Evolutionary conservation across 2,797 vertebrate genomes (phyloP), one percentile per base, ranked within the genome.

Genomic region (Anabacerthia variegaticeps): DNA sequence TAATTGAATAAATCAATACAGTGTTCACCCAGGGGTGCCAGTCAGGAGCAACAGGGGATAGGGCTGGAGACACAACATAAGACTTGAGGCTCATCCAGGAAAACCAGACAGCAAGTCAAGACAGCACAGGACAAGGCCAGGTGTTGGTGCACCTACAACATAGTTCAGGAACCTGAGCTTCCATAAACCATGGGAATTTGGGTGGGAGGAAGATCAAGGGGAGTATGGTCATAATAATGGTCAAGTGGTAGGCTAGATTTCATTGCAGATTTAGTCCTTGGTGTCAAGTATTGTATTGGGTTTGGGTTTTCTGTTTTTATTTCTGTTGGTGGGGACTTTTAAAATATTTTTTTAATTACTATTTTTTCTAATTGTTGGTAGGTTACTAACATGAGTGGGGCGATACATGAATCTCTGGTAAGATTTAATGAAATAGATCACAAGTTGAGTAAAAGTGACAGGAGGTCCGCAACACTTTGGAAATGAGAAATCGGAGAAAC

Each of bases 281-380:
- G 6, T 84, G 19, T 65, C 18, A 21, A 14, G 19, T 58, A 19
- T 18, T n/a, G 26, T 22, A 15, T 2, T 82, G 19, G 16, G 7
- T 8, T 46, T 41, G 30, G 6, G 3, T 0, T 23, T 82, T 66
- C 14, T 22, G 7, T 2, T 2, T 23, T 8, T 14, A 41, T 27
- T 68, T 19, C 18, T 63, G 11, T 26, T n/a, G 16, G 21, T 30
- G 15, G 22, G 34, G 23, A 34, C 5, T 39, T 39, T 59, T 27
- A 6, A 5, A 54, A 32, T 54, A 16, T 24, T 23, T n/a, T 44
- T 44, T 65, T 6, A 22, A 30, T 43, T 43, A 23, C 9, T 43
- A 1, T 10, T 3, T 68, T 79, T 87, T 44, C 49, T 77, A 34
- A 23, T 26, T 54, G 8, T 20, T 41, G 34, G 30, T 32, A 67